phyloP scores from a whole-genome alignment of 2,797 vertebrate species.

The Hydrolagus colliei region DNA sequence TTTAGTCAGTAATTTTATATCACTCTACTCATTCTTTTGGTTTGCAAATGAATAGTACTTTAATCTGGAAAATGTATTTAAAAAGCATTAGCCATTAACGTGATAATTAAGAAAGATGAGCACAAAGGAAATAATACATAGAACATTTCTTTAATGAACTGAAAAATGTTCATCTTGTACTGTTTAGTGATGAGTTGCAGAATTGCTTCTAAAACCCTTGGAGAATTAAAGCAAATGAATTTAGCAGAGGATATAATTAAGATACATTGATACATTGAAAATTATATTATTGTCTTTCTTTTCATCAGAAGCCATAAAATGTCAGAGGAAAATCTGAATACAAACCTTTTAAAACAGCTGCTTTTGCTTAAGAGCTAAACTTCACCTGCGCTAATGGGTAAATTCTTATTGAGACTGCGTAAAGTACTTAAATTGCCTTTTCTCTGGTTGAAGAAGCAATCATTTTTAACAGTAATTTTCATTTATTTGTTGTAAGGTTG shows the following conservation, averaged over 20 bases:
- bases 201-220: constrained; percentile 87
- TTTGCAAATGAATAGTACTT: constrained; percentile 92
- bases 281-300: constrained; percentile 94
- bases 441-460: background rate
- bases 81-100: constrained; percentile 99
- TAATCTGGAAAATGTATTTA: constrained; percentile 90
- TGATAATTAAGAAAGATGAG: constrained; percentile 98
- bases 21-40: constrained; percentile 70
- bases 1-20: constrained; percentile 89
- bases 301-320: constrained; percentile 81
- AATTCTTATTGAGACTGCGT: background rate
- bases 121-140: constrained; percentile 91
- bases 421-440: background rate
- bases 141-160: constrained; percentile 97
- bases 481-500: background rate
- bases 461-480: background rate
- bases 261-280: constrained; percentile 76
- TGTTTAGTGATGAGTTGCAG: constrained; percentile 85
- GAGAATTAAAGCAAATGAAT: constrained; percentile 71
- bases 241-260: constrained; percentile 39
- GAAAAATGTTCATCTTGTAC: constrained; percentile 97
- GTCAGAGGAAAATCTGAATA: constrained; percentile 18
- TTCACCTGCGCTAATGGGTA: background rate
- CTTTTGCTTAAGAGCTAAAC: background rate
- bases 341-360: background rate